phyloP scores from a whole-genome alignment of 1,140 invertebrate species.

The Apolygus lucorum region DNA sequence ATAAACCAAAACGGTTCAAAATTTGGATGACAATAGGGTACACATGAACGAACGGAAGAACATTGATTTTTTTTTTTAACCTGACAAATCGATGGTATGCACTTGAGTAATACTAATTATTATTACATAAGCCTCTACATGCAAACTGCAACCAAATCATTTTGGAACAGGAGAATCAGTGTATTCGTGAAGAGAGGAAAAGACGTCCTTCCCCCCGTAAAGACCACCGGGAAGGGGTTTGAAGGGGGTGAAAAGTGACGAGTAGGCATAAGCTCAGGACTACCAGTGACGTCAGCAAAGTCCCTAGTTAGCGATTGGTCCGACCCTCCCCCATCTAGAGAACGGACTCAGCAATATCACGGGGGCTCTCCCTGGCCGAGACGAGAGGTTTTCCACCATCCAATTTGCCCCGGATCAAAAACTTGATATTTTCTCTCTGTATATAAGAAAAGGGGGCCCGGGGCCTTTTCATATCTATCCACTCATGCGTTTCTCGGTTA shows the following conservation, averaged over 20 bases:
- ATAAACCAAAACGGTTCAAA: no score
- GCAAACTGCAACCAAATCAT: no score
- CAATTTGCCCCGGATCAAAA: conserved; percentile 29
- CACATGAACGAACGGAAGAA: no score
- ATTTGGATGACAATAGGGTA: no score
- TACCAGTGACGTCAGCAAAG: conserved; percentile 19
- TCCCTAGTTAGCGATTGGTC: conserved; percentile 16
- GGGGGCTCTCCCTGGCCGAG: neutral
- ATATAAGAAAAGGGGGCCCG: neutral
- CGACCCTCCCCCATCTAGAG: neutral
- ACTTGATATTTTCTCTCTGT: conserved; percentile 16
- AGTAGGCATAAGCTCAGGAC: conserved; percentile 13
- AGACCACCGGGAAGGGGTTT: neutral
- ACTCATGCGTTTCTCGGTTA: neutral
- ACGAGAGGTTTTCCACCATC: conserved; percentile 20
- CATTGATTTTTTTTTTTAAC: no score
- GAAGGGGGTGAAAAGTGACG: conserved; percentile 2
- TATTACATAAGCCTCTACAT: no score
- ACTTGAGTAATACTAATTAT: no score
- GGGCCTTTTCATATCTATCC: conserved; percentile 19
- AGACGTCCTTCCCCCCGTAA: no score
- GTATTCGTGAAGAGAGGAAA: no score
- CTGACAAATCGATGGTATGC: no score
- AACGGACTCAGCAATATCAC: neutral
- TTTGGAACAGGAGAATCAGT: no score